Percentiles rank a stretch among this genome's conserved stretches.
Conservation (phyloP, 2,888 invertebrate genomes). For the Drosophila picticornis region DNA sequence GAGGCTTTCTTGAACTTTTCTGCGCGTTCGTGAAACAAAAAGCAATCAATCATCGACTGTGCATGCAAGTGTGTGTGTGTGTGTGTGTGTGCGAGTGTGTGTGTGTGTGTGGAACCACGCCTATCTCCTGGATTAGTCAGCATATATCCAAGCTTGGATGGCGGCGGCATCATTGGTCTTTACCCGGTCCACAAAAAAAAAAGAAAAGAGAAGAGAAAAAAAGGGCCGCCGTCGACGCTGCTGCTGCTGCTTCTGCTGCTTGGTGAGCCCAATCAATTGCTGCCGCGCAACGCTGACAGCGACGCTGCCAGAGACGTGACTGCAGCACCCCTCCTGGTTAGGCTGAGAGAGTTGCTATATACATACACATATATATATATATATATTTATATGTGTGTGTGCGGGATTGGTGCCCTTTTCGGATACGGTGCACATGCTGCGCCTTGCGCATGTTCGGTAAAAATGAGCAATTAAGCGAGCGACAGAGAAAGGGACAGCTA, state of each 20-base stretch:
- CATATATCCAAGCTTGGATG: slow-evolving; percentile 77
- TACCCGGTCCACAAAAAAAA: slow-evolving; percentile 41
- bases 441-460: slow-evolving; percentile 78
- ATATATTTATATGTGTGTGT: slow-evolving; percentile 26
- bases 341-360: slow-evolving; percentile 26
- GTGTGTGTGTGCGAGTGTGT: slow-evolving; percentile 53
- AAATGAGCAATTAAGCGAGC: slow-evolving; percentile 67
- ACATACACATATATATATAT: background rate
- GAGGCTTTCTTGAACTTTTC: slow-evolving; percentile 71
- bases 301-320: slow-evolving; percentile 47
- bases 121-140: slow-evolving; percentile 84
- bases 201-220: background rate
- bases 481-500: slow-evolving; percentile 14
- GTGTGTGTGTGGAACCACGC: slow-evolving; percentile 82
- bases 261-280: slow-evolving; percentile 76
- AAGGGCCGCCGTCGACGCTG: slow-evolving; percentile 60
- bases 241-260: slow-evolving; percentile 38
- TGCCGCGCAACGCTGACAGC: slow-evolving; percentile 66
- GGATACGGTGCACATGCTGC: slow-evolving; percentile 61
- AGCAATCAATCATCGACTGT: slow-evolving; percentile 82
- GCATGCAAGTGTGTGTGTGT: slow-evolving; percentile 44
- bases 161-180: slow-evolving; percentile 81
- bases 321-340: slow-evolving; percentile 52
- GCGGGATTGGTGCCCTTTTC: slow-evolving; percentile 53
- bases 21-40: slow-evolving; percentile 68